phyloP scores from a whole-genome alignment of 2,113 vertebrate species.

The Podilymbus podiceps region DNA sequence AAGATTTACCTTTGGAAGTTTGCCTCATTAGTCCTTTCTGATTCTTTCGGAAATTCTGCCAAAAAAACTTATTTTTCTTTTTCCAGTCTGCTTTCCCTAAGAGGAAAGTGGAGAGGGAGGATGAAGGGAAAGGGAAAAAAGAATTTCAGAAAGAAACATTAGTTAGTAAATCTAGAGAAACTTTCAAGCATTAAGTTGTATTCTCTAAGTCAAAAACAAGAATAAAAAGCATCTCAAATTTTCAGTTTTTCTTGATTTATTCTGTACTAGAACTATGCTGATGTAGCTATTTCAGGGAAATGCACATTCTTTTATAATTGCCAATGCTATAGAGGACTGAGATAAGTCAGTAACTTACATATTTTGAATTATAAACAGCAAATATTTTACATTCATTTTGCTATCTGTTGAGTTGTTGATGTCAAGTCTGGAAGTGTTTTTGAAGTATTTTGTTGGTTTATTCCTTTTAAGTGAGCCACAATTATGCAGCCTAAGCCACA shows the following conservation, averaged over 20 bases:
- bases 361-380: neutral
- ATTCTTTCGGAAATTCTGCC: conserved; percentile 96
- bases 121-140: neutral
- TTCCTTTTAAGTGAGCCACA: neutral
- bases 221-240: neutral
- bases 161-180: neutral
- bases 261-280: neutral
- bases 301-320: conserved; percentile 10
- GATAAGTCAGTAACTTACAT: conserved; percentile 5
- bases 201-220: conserved; percentile 10
- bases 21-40: conserved; percentile 91
- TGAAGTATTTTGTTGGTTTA: neutral
- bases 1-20: conserved; percentile 88
- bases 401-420: neutral
- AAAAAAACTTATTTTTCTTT: conserved; percentile 98
- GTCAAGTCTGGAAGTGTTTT: conserved; percentile 6
- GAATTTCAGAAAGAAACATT: conserved; percentile 57
- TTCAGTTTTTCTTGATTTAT: neutral
- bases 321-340: neutral
- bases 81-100: conserved; percentile 95
- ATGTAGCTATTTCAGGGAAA: conserved; percentile 39
- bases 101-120: neutral
- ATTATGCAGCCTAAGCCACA: neutral
- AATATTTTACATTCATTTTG: neutral
- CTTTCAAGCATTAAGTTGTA: neutral